Evolutionary conservation across 2,797 vertebrate genomes (phyloP), one percentile per base, ranked within the genome.

Genomic region (Taeniopygia guttata): DNA sequence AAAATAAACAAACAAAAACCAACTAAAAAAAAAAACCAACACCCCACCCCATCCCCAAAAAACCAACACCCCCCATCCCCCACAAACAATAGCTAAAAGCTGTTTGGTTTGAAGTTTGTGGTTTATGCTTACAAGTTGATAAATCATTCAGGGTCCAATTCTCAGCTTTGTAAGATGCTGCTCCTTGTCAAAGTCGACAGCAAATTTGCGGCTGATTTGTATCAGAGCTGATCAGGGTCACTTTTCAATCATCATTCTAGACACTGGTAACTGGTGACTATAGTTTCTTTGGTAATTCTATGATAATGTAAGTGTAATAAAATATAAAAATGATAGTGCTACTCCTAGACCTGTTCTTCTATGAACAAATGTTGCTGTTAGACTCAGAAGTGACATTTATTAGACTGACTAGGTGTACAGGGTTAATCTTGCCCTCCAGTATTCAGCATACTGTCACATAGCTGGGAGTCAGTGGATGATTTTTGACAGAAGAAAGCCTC

Each of bases 341-440:
- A 64, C 26, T 84, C 52, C 38, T 63, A 89, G 56, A 34, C 7
- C 15, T 48, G 17, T 56, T 89, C 51, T 59, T 42, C 66, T 58
- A 8, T 26, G 27, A 85, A 48, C 2, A 76, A n/a, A 64, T 6
- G 9, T 20, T 86, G 62, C 30, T 49, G n/a, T 10, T 75, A 43
- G 54, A 38, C 52, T 64, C 49, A 64, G 40, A 84, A 88, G n/a
- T 34, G 67, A 32, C 55, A 54, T 51, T 68, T 63, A 59, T 58
- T 42, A 87, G 75, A 34, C 72, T 75, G 76, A 67, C 34, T 84
- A 36, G 51, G 49, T 49, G 27, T 42, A 56, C 38, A 46, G 59
- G 83, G 89, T 96, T 95, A 96, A 96, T 95, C 94, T 87, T 86
- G 32, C 79, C 89, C 84, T 93, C 82, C 91, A 77, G 96, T 89